phyloP scores from a whole-genome alignment of 2,797 vertebrate genomes.

The Semaprochilodus insignis region DNA sequence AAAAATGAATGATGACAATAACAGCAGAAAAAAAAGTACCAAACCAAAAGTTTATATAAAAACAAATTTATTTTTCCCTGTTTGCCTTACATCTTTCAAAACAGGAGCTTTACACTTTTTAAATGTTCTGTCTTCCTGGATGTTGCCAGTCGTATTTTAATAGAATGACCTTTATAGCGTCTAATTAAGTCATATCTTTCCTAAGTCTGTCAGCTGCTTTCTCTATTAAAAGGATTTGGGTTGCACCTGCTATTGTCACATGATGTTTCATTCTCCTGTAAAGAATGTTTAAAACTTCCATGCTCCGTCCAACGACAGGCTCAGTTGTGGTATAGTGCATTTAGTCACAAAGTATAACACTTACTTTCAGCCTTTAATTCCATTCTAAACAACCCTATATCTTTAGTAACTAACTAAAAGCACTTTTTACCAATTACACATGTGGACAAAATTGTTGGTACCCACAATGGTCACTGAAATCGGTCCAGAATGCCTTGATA shows the following conservation, averaged over 20 bases:
- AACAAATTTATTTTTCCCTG: background rate
- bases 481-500: too few relatives aligned
- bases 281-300: constrained; percentile 31
- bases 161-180: constrained; percentile 58
- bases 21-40: background rate
- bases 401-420: too few relatives aligned
- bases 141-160: constrained; percentile 49
- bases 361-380: too few relatives aligned
- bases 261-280: constrained; percentile 48
- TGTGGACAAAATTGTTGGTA: too few relatives aligned
- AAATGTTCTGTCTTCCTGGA: constrained; percentile 28
- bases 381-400: too few relatives aligned
- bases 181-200: constrained; percentile 58
- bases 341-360: too few relatives aligned
- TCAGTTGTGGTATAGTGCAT: background rate
- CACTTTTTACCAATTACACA: too few relatives aligned
- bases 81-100: constrained; percentile 17
- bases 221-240: constrained; percentile 61
- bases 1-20: background rate
- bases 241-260: constrained; percentile 62
- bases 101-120: constrained; percentile 15
- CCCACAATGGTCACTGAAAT: too few relatives aligned
- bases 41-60: background rate
- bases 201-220: constrained; percentile 58
- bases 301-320: constrained; percentile 2